phyloP scores from a whole-genome alignment of 2,888 invertebrate genomes.

The Drosophila quinaria region DNA sequence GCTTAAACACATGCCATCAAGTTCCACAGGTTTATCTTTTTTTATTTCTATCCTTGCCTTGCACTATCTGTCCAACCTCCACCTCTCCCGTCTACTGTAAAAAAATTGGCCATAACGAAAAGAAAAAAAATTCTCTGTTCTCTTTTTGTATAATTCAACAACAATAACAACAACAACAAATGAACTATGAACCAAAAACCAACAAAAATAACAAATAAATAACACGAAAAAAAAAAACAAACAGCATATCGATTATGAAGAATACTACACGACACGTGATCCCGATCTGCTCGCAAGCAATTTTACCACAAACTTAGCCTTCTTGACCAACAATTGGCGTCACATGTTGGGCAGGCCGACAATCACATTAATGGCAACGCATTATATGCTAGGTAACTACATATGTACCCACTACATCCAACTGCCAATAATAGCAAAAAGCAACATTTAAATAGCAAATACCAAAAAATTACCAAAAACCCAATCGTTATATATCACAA shows the following conservation, averaged over 20 bases:
- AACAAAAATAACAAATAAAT: conserved; percentile 10
- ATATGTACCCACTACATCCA: conserved; percentile 37
- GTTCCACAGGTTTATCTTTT: too few relatives aligned
- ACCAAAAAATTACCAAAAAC: conserved; percentile 2
- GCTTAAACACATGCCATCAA: too few relatives aligned
- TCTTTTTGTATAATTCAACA: conserved; percentile 56
- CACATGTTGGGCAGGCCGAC: conserved; percentile 98
- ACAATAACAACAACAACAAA: conserved; percentile 38
- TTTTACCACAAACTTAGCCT: conserved; percentile 96
- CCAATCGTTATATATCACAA: conserved; percentile 19
- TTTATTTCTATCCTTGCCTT: conserved; percentile 28
- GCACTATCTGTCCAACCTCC: conserved; percentile 25
- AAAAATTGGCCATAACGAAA: conserved; percentile 23
- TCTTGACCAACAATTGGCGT: conserved; percentile 98
- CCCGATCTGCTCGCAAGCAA: conserved; percentile 97
- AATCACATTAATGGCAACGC: conserved; percentile 94
- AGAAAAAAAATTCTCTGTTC: conserved; percentile 20
- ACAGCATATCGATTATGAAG: conserved; percentile 95
- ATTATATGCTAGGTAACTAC: conserved; percentile 92
- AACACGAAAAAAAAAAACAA: conserved; percentile 6
- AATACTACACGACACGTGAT: conserved; percentile 99
- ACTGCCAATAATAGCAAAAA: conserved; percentile 23
- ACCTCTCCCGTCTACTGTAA: neutral
- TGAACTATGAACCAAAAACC: conserved; percentile 12
- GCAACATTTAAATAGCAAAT: conserved; percentile 13